A percentile compares a stretch with the other conserved stretches of the same genome.
phyloP scores from a whole-genome alignment of 2,113 vertebrate species.

The Ginglymostoma cirratum region DNA sequence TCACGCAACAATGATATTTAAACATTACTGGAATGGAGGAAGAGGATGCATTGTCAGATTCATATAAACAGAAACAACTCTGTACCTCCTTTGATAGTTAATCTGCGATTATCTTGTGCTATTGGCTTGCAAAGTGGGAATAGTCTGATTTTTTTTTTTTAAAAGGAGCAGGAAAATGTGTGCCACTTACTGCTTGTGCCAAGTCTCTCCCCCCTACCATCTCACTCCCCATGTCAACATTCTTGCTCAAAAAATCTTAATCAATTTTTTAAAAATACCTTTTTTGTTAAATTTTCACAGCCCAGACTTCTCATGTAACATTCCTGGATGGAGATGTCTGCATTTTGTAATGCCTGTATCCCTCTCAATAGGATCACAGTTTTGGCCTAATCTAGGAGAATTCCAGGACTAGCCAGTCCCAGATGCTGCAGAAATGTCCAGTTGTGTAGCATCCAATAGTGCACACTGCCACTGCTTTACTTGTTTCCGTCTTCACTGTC shows the following conservation, averaged over 20 bases:
- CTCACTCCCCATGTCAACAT: neutral
- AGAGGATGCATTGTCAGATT: neutral
- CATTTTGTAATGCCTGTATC: neutral
- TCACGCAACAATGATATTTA: neutral
- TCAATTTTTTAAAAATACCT: neutral
- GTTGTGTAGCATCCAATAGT: neutral
- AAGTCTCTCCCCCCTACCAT: neutral
- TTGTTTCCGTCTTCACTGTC: neutral
- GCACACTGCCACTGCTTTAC: neutral
- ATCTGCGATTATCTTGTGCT: neutral
- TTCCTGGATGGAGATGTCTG: neutral
- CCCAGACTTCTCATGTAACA: neutral
- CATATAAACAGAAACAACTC: neutral
- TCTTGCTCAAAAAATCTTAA: neutral
- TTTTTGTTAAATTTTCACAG: neutral
- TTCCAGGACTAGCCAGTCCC: neutral
- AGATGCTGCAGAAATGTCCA: neutral
- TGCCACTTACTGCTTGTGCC: neutral
- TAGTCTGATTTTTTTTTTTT: neutral
- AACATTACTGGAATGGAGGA: neutral
- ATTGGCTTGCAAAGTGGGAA: neutral
- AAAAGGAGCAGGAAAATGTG: neutral
- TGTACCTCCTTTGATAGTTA: neutral
- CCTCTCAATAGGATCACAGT: neutral
- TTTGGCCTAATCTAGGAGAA: neutral